Percentiles rank a stretch among this genome's conserved stretches.
phyloP scores from a whole-genome alignment of 2,888 invertebrate species.

The Drosophila multiciliata region DNA sequence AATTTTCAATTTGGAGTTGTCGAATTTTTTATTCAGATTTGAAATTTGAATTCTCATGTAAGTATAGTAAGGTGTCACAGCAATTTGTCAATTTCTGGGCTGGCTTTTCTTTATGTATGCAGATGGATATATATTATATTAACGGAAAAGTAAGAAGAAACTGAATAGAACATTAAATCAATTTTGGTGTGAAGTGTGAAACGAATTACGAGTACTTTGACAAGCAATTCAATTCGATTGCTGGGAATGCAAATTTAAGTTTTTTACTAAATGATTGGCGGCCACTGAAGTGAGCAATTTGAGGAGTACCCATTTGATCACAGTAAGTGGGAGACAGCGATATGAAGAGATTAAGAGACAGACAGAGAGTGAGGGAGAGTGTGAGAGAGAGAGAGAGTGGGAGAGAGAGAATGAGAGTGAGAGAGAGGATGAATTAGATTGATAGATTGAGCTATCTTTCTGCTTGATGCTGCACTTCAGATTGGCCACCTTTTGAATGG shows the following conservation, averaged over 20 bases:
- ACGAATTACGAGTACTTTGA: slow-evolving; percentile 62
- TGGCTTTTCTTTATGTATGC: slow-evolving; percentile 43
- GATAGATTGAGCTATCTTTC: slow-evolving; percentile 13
- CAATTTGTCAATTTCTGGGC: slow-evolving; percentile 58
- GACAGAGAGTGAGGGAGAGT: not conserved
- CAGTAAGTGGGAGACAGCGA: slow-evolving; percentile 3
- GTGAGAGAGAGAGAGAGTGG: not conserved
- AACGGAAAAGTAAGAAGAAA: slow-evolving; percentile 11
- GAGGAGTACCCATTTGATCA: slow-evolving; percentile 7
- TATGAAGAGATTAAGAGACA: not conserved
- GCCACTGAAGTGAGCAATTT: slow-evolving; percentile 53
- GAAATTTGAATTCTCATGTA: slow-evolving; percentile 48
- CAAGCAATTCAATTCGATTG: slow-evolving; percentile 51
- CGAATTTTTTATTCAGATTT: slow-evolving; percentile 56
- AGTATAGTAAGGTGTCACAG: slow-evolving; percentile 81
- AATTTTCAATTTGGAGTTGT: slow-evolving; percentile 59
- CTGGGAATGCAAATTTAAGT: slow-evolving; percentile 81
- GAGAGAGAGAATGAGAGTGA: slow-evolving; percentile 3
- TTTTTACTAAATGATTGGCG: slow-evolving; percentile 44
- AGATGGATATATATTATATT: slow-evolving; percentile 1
- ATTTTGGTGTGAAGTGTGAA: slow-evolving; percentile 66
- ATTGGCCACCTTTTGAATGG: slow-evolving; percentile 35
- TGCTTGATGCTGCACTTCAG: slow-evolving; percentile 46
- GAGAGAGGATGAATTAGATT: slow-evolving; percentile 10
- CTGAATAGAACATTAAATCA: slow-evolving; percentile 44